Conservation (phyloP, 2,797 vertebrate species). For the Danionella dracula region DNA sequence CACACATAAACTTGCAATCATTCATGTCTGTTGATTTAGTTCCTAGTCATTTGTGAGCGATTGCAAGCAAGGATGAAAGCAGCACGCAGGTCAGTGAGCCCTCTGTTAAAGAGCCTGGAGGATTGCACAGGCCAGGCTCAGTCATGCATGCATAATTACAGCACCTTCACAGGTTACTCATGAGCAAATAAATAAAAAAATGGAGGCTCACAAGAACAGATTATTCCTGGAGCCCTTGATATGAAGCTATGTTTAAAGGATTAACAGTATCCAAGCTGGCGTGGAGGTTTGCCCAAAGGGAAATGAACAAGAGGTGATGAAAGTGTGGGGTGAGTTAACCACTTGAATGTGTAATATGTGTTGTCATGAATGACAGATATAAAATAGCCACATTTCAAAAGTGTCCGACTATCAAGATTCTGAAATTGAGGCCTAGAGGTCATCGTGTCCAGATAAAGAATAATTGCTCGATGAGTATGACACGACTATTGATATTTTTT, state of each 20-base stretch:
- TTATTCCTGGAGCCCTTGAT: slow-evolving; percentile 38
- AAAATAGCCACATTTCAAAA: background rate
- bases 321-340: background rate
- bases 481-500: background rate
- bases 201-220: background rate
- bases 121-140: slow-evolving; percentile 24
- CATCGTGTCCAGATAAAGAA: background rate
- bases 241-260: slow-evolving; percentile 30
- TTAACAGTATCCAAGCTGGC: slow-evolving; percentile 35
- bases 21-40: slow-evolving; percentile 40
- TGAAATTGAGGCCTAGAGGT: background rate
- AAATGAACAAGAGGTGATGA: slow-evolving; percentile 27
- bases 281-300: slow-evolving; percentile 30
- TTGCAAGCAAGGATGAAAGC: slow-evolving; percentile 29
- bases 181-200: slow-evolving; percentile 19
- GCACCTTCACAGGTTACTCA: slow-evolving; percentile 33
- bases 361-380: slow-evolving; percentile 16
- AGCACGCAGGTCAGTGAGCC: slow-evolving; percentile 34
- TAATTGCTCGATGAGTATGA: background rate
- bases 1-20: background rate
- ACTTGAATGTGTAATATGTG: slow-evolving; percentile 1
- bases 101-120: slow-evolving; percentile 28
- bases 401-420: background rate
- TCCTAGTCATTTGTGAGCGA: slow-evolving; percentile 25
- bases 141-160: slow-evolving; percentile 36